These are phyloP conservation scores for Itoplectis maculator DNA, from an alignment of 2,888 invertebrate species.

Conservation along the genomic window DNA sequence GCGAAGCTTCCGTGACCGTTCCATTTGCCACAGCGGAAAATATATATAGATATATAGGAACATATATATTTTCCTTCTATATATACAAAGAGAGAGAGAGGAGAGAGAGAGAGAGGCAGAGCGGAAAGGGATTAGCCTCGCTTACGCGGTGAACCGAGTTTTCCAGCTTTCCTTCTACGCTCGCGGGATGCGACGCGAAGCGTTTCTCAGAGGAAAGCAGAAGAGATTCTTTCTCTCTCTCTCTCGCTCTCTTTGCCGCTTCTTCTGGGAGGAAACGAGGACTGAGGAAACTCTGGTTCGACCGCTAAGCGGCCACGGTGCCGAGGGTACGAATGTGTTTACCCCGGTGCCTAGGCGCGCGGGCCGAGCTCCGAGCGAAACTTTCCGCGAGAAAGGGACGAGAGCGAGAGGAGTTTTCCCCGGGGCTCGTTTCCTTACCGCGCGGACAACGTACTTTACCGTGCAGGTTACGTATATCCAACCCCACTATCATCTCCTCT, in stretches of 20 bases:
- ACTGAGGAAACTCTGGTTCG: constrained; percentile 57
- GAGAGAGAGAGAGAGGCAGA: not conserved
- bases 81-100: too few relatives aligned
- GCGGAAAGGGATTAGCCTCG: constrained; percentile 56
- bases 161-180: constrained; percentile 42
- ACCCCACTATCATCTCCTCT: constrained; percentile 54
- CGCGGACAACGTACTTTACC: constrained; percentile 68
- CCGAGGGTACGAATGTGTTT: constrained; percentile 75
- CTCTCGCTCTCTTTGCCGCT: constrained; percentile 32
- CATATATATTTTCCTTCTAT: constrained; percentile 9
- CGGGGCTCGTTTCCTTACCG: constrained; percentile 66
- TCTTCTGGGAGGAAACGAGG: constrained; percentile 46
- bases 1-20: constrained; percentile 40
- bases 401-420: constrained; percentile 68
- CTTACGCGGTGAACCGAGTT: constrained; percentile 63
- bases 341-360: constrained; percentile 71
- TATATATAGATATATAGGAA: not conserved
- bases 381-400: constrained; percentile 64
- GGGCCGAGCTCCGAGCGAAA: constrained; percentile 68
- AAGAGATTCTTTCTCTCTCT: constrained; percentile 44
- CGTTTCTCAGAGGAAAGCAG: constrained; percentile 69
- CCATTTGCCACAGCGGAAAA: constrained; percentile 33
- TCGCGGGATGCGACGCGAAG: constrained; percentile 57
- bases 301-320: constrained; percentile 73
- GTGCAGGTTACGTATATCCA: constrained; percentile 50